These are phyloP conservation scores for Carpatolechia fugitivella DNA, from an alignment of 2,888 invertebrate species.

Conservation along the genomic window DNA sequence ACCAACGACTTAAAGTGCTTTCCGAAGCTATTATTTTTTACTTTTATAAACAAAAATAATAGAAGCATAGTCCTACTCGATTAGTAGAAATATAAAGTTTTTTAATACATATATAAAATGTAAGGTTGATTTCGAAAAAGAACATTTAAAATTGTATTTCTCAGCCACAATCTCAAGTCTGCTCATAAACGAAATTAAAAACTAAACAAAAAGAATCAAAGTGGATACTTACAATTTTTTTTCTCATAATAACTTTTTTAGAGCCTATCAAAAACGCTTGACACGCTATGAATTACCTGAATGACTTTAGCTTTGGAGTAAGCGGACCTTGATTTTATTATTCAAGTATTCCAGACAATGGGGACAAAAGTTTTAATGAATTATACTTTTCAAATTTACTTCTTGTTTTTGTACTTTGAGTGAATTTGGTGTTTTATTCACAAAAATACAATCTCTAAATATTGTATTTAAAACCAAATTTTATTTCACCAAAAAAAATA, in stretches of 20 bases:
- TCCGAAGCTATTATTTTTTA: too few relatives aligned
- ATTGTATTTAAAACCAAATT: too few relatives aligned
- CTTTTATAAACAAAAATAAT: too few relatives aligned
- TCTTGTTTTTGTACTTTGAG: conserved; percentile 8
- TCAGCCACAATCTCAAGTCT: background rate
- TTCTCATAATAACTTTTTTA: background rate
- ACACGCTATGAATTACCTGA: background rate
- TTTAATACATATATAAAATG: too few relatives aligned
- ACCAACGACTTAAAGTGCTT: too few relatives aligned
- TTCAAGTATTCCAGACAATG: background rate
- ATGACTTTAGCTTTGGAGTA: background rate
- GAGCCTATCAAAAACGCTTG: background rate
- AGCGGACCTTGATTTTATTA: background rate
- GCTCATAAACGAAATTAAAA: background rate
- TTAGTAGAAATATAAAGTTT: too few relatives aligned
- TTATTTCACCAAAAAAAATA: too few relatives aligned
- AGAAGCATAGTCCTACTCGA: too few relatives aligned
- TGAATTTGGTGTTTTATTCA: background rate
- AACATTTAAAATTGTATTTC: background rate
- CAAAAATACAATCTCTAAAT: too few relatives aligned
- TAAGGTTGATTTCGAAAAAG: too few relatives aligned
- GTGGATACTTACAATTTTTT: background rate
- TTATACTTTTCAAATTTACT: background rate
- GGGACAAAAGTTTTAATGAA: background rate
- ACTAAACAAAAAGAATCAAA: background rate